phyloP scores from a whole-genome alignment of 92 coral and sea anemone species.

The Phenganax subtilis region DNA sequence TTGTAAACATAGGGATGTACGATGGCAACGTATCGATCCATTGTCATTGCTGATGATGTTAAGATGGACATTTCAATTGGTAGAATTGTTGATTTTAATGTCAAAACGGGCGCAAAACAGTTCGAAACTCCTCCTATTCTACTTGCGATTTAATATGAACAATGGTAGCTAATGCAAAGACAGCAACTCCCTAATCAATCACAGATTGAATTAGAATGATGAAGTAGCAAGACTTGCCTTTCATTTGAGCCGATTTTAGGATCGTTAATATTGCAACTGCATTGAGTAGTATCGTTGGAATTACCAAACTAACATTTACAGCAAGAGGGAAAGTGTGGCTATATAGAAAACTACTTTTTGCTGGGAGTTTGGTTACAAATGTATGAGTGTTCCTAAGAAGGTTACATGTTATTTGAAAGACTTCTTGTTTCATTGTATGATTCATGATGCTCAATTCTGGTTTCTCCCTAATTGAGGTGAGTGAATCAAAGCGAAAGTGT shows the following conservation, averaged over 20 bases:
- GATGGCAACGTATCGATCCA: not conserved
- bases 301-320: too few relatives aligned
- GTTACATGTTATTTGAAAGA: too few relatives aligned
- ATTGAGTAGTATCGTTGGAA: not conserved
- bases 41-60: not conserved
- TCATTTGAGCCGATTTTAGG: not conserved
- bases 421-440: too few relatives aligned
- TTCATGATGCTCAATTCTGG: too few relatives aligned
- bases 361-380: too few relatives aligned
- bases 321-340: not conserved
- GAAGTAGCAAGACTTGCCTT: not conserved
- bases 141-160: not conserved
- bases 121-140: not conserved
- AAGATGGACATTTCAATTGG: not conserved
- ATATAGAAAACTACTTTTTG: too few relatives aligned
- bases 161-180: not conserved
- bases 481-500: too few relatives aligned
- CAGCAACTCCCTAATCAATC: not conserved
- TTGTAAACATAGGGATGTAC: not conserved
- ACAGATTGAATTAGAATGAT: not conserved
- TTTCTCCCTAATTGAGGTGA: too few relatives aligned
- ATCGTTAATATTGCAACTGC: not conserved
- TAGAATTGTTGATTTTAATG: not conserved
- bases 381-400: too few relatives aligned
- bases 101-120: not conserved